These are phyloP conservation scores for Odobenus rosmarus DNA, from an alignment of 2,113 vertebrate genomes.

Conservation along the genomic window DNA sequence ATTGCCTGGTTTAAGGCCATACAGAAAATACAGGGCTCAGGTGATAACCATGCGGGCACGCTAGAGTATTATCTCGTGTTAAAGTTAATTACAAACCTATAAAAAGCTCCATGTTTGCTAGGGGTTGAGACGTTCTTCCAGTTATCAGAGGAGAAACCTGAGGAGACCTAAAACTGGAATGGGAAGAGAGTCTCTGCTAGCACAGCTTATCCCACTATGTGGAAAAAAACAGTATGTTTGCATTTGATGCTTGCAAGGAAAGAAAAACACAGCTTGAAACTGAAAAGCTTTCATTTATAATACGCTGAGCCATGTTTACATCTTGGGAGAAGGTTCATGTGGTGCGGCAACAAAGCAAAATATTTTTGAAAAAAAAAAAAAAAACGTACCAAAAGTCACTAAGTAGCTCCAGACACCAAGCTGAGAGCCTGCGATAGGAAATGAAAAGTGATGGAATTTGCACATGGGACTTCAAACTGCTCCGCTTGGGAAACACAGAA, in stretches of 20 bases:
- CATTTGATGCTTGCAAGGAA: slow-evolving; percentile 55
- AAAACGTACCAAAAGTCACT: neutral
- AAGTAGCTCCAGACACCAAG: slow-evolving; percentile 47
- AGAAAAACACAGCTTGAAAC: slow-evolving; percentile 59
- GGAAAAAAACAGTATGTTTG: neutral
- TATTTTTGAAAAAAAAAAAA: accelerated
- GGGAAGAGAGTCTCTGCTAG: neutral
- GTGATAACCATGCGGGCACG: neutral
- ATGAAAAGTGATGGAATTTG: neutral
- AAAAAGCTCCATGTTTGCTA: neutral
- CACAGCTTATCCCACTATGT: neutral
- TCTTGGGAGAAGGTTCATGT: slow-evolving; percentile 2
- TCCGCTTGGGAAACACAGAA: neutral
- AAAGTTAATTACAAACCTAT: neutral
- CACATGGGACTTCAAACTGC: neutral
- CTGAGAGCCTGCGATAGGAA: neutral
- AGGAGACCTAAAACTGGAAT: neutral
- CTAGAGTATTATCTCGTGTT: neutral
- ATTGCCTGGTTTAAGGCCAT: neutral
- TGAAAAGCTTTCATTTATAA: slow-evolving; percentile 48
- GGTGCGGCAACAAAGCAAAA: slow-evolving; percentile 46
- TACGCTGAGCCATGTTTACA: slow-evolving; percentile 49
- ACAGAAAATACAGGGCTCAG: neutral
- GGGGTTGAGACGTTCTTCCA: neutral
- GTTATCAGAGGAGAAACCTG: neutral